Percentiles rank a stretch among this genome's conserved stretches.
These are phyloP conservation scores for Lepus americanus DNA, from an alignment of 2,113 vertebrate species.

Conservation along the genomic window DNA sequence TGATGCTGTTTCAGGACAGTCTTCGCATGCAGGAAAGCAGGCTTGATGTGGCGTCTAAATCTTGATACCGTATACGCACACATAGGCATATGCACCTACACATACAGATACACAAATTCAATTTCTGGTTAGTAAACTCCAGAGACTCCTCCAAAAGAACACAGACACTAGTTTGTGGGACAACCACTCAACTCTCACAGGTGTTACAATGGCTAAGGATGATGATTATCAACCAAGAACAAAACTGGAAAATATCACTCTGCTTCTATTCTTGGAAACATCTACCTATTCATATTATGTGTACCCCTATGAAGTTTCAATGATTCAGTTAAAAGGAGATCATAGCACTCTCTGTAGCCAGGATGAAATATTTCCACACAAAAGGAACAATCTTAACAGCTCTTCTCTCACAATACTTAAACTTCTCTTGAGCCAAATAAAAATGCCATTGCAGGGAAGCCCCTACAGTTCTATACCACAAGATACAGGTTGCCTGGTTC, in stretches of 20 bases:
- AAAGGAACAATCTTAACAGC: neutral
- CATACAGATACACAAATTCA: neutral
- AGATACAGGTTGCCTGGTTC: neutral
- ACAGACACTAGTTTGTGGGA: neutral
- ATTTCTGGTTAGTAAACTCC: constrained; percentile 11
- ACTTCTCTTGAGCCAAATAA: constrained; percentile 18
- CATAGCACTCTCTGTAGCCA: neutral
- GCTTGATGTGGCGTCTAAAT: neutral
- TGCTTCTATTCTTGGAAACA: constrained; percentile 11
- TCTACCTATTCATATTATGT: constrained; percentile 3
- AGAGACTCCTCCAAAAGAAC: constrained; percentile 39
- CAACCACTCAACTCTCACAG: neutral
- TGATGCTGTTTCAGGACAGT: neutral
- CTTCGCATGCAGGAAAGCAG: neutral
- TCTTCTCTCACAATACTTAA: constrained; percentile 37
- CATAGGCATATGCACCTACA: neutral
- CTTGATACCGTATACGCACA: no score
- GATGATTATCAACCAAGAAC: neutral
- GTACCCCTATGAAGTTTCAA: neutral
- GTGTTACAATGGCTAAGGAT: neutral
- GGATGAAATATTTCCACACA: constrained; percentile 11
- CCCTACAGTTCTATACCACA: neutral
- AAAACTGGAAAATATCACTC: neutral
- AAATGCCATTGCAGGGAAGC: neutral
- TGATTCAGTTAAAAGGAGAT: constrained; percentile 16